Percentiles rank a stretch among this genome's conserved stretches.
phyloP scores from a whole-genome alignment of 2,797 vertebrate species.

The Sebastes taczanowskii region DNA sequence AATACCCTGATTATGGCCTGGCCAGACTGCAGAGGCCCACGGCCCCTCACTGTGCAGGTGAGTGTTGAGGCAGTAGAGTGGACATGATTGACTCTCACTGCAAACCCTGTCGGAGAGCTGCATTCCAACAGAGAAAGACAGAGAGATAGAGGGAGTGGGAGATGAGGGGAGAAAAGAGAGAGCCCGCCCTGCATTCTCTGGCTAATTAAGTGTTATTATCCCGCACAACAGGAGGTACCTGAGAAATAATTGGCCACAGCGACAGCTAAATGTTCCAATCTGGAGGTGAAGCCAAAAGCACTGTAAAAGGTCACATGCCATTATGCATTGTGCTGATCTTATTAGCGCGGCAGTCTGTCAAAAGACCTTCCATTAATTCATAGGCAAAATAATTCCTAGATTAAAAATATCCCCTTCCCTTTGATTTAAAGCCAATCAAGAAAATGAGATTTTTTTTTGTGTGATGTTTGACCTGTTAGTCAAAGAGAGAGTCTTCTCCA shows the following conservation, averaged over 20 bases:
- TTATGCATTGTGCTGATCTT: conserved; percentile 76
- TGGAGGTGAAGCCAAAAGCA: conserved; percentile 79
- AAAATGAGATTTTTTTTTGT: conserved; percentile 38
- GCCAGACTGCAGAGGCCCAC: conserved; percentile 40
- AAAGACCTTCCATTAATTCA: conserved; percentile 62
- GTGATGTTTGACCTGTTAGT: conserved; percentile 42
- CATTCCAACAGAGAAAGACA: conserved; percentile 59
- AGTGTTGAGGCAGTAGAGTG: conserved; percentile 67
- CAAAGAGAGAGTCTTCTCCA: conserved; percentile 16
- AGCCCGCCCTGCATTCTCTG: conserved; percentile 58
- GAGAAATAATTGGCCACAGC: conserved; percentile 85
- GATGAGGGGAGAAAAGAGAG: conserved; percentile 35
- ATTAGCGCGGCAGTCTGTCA: conserved; percentile 75
- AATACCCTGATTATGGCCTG: conserved; percentile 71
- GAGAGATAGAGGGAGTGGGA: conserved; percentile 41
- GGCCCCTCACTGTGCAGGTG: conserved; percentile 69
- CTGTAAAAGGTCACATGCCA: conserved; percentile 80
- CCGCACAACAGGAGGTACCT: conserved; percentile 82
- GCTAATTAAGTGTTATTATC: conserved; percentile 87
- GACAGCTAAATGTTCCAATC: conserved; percentile 83
- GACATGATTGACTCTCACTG: conserved; percentile 78
- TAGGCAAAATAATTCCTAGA: conserved; percentile 46
- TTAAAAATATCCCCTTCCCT: conserved; percentile 39
- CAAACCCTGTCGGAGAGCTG: conserved; percentile 51
- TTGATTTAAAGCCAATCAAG: conserved; percentile 53